Percentiles rank a stretch among this genome's conserved stretches.
These are phyloP conservation scores for Trachymyrmex septentrionalis DNA, from an alignment of 1,140 invertebrate genomes.

Conservation along the genomic window DNA sequence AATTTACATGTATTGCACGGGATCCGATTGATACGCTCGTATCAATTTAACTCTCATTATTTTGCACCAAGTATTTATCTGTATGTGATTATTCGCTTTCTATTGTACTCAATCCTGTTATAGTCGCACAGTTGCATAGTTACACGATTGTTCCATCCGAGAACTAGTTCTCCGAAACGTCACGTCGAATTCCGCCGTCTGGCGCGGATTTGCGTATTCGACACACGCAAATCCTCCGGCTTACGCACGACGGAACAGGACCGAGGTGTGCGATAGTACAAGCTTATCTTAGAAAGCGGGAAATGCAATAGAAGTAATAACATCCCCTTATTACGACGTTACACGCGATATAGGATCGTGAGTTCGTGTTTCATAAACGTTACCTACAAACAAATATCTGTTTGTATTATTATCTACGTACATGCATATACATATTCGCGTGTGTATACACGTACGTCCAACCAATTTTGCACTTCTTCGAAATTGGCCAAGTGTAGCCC, in stretches of 20 bases:
- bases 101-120: not conserved
- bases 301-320: conserved; percentile 78
- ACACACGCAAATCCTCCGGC: conserved; percentile 4
- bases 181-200: not conserved
- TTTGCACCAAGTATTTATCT: not conserved
- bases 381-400: conserved; percentile 46
- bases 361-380: conserved; percentile 75
- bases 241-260: conserved; percentile 24
- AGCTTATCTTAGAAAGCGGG: conserved; percentile 74
- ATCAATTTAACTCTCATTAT: not conserved
- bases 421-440: not conserved
- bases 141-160: not conserved
- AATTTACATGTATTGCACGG: not conserved
- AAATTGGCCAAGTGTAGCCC: no score
- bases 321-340: conserved; percentile 77
- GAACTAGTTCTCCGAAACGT: conserved; percentile 15
- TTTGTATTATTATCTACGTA: not conserved
- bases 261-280: conserved; percentile 40
- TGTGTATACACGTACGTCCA: no score
- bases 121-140: conserved; percentile 4
- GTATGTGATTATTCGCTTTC: not conserved
- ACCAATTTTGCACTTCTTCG: no score
- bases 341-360: conserved; percentile 75
- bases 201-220: conserved; percentile 58
- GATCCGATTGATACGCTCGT: not conserved